Conservation (phyloP, 92 coral and sea anemone genomes). For the Zoanthus solanderi region DNA sequence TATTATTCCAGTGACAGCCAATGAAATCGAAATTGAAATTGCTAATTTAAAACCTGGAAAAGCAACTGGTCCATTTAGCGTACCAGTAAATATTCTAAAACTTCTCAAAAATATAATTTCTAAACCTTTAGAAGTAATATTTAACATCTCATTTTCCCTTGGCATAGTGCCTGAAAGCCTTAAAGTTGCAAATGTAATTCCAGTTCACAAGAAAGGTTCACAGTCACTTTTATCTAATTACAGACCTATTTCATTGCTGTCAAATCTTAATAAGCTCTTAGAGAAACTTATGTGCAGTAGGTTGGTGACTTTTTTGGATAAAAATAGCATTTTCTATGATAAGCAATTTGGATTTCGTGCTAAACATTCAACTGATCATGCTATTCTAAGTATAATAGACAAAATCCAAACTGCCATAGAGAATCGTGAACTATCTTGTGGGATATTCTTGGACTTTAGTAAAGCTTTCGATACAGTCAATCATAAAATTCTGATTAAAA, state of each 20-base stretch:
- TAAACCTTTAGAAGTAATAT: conserved; percentile 29
- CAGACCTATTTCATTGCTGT: too few species aligned
- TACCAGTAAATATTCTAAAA: conserved; percentile 45
- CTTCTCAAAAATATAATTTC: conserved; percentile 27
- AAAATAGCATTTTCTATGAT: too few species aligned
- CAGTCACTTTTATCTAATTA: conserved; percentile 21
- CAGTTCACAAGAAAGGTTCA: conserved; percentile 26
- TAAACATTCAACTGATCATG: conserved; percentile 2
- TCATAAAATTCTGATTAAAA: not conserved
- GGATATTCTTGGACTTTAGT: not conserved
- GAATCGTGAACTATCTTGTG: conserved; percentile 7
- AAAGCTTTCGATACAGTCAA: too few species aligned
- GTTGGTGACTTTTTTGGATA: conserved; percentile 29
- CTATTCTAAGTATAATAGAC: not conserved
- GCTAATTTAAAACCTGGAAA: conserved; percentile 27
- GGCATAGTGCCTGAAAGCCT: conserved; percentile 42
- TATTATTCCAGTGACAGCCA: conserved; percentile 40
- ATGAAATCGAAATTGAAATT: conserved; percentile 42
- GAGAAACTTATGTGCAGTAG: conserved; percentile 56
- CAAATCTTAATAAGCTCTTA: not conserved
- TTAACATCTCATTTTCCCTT: conserved; percentile 43
- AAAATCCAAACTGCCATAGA: not conserved
- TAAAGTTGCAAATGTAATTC: too few species aligned
- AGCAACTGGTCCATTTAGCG: conserved; percentile 44
- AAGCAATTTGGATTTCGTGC: conserved; percentile 2